Evolutionary conservation across 2,888 invertebrate genomes (phyloP), one percentile per base, ranked within the genome.

Genomic region (Cephonodes hylas): DNA sequence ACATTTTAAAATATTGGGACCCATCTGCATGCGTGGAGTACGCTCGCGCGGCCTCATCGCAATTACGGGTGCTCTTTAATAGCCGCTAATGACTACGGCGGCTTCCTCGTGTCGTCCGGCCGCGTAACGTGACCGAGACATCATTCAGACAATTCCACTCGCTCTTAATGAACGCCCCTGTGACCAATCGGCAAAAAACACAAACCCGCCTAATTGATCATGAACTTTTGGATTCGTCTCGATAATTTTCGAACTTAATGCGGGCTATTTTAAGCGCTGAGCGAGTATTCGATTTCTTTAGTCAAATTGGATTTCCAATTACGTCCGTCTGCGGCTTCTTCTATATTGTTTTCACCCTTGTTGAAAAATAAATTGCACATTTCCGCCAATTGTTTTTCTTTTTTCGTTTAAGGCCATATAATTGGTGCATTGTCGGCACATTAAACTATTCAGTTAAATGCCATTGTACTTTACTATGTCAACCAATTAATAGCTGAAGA

Each of bases 11-110:
- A 38, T 38, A n/a, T 18, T 27, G 18, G 4, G 20, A 53, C 58
- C 34, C 58, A 27, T 44, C 23, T 25, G 31, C 42, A 22, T 56
- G 13, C 13, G 10, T 22, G 31, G 23, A 61, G 61, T 63, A 48
- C 23, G 42, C 23, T 13, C 31, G 2, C n/a, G 18, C 25, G 25
- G 25, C 23, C 42, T 48, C 67, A 70, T 66, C 69, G 75, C 79
- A 84, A 85, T 85, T 83, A 82, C 69, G 63, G 69, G 64, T 69
- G 68, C 74, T 71, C 76, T 77, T 77, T 84, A 83, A 86, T 86
- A 69, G 78, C 64, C 77, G 75, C 77, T 87, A 88, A 87, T 86
- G 82, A 80, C 79, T 73, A 74, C 76, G 69, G 70, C 68, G 71
- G 81, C 83, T 86, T 87, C 80, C 85, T 83, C 75, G 69, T 77